Evolutionary conservation across 2,113 vertebrate genomes (phyloP).

Genomic region (Silurus asotus): DNA sequence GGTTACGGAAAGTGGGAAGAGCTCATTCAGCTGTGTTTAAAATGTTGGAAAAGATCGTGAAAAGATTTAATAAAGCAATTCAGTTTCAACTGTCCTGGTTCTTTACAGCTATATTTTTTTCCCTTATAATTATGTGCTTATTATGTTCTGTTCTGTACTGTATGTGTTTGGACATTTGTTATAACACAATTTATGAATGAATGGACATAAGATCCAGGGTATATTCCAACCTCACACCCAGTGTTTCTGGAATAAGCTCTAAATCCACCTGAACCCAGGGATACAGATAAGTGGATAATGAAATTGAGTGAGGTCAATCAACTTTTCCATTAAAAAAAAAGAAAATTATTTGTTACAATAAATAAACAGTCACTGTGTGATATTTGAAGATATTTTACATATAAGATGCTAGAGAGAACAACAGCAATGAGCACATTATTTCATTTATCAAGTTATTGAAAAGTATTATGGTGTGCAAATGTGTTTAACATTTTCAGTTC

Average conservation of each 20-base stretch:
- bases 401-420: background rate
- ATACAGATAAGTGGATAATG: background rate
- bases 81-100: conserved; percentile 31
- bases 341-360: background rate
- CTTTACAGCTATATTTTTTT: background rate
- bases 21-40: conserved; percentile 20
- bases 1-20: conserved; percentile 39
- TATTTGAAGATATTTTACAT: background rate
- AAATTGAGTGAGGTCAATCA: background rate
- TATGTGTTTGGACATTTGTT: background rate
- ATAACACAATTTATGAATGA: background rate
- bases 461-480: background rate
- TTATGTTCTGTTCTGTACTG: background rate
- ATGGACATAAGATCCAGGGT: background rate
- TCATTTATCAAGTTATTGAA: too few species aligned
- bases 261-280: background rate
- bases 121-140: conserved; percentile 4
- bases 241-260: background rate
- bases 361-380: background rate
- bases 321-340: background rate
- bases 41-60: conserved; percentile 42
- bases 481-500: background rate
- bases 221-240: background rate
- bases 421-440: background rate
- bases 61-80: conserved; percentile 57